Base-by-base conservation (phyloP, 1,140 invertebrate genomes). In the Caenorhabditis remanei region DNA sequence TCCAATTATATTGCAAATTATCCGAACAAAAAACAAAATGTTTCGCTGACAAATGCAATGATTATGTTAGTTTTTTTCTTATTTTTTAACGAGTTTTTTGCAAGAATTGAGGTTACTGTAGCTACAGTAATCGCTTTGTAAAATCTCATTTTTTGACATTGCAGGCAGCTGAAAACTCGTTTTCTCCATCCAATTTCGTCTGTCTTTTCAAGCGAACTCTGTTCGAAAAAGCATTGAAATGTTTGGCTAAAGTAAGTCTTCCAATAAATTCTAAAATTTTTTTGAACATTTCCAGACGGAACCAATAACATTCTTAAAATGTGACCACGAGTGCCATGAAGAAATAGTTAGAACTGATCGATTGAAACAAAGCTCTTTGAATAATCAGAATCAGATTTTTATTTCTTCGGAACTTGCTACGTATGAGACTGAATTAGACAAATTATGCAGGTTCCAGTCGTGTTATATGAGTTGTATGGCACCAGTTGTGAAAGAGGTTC, bases 131-230 rank as follows among this genome's bases (percentile, higher is more conserved):
- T 41, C 14, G 9, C n/a, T 41, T 43, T 41, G 0, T 9, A 65
- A 75, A 43, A 16, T 61, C 61, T 46, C 40, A 16, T 83, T 83
- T 65, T 40, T 19, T 58, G 11, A 16, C 4, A 1, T 87, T 89
- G 56, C 53, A 91, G 90, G 88, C 88, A 9, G 91, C 91, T 24
- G 92, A 93, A 83, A 88, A 89, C n/a, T 90, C 92, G 2, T 92
- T 92, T 83, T 93, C 92, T 11, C 91, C 91, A 4, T 90, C 91
- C 21, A 92, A 92, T 85, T 93, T 92, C 83, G 53, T 92, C 14
- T 92, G 91, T 79, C 63, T 89, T 46, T 92, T 92, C 83, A 93
- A 93, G 88, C n/a, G 90, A 63, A 82, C 43, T 32, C 89, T 88
- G 19, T 92, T 92, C 32, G 50, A 61, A 56, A 75, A 86, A 75